Conservation (phyloP, 2,797 vertebrate genomes). For the Sphaeramia orbicularis region DNA sequence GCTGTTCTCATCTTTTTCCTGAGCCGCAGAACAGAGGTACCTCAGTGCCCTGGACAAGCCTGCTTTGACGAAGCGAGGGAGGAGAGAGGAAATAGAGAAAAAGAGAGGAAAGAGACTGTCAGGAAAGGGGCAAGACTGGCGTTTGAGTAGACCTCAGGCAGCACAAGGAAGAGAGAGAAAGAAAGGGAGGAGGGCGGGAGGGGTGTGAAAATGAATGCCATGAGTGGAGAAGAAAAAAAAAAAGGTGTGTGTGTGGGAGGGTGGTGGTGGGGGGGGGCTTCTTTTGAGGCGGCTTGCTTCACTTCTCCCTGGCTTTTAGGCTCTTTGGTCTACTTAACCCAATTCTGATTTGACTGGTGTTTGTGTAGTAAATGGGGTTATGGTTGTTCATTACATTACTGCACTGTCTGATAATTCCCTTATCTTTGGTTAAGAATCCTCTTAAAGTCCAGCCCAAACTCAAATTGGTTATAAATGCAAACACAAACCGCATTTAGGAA, state of each 20-base stretch:
- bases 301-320: conserved; percentile 37
- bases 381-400: conserved; percentile 26
- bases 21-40: conserved; percentile 75
- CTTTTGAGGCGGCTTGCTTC: conserved; percentile 32
- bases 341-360: conserved; percentile 38
- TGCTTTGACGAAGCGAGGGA: conserved; percentile 73
- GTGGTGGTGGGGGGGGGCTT: conserved; percentile 31
- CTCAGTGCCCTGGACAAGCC: conserved; percentile 79
- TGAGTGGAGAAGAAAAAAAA: conserved; percentile 21
- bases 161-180: conserved; percentile 49
- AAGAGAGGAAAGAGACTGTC: conserved; percentile 63
- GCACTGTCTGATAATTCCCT: conserved; percentile 49
- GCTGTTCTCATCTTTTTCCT: conserved; percentile 69
- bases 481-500: neutral
- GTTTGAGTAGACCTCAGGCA: conserved; percentile 45
- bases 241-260: neutral
- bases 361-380: conserved; percentile 38
- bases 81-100: conserved; percentile 74
- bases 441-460: conserved; percentile 24
- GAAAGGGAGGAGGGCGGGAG: neutral
- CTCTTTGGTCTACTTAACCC: conserved; percentile 33
- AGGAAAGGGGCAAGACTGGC: conserved; percentile 64
- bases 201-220: conserved; percentile 15
- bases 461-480: conserved; percentile 22
- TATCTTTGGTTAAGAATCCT: conserved; percentile 41